These are phyloP conservation scores for Tenualosa ilisha DNA, from an alignment of 2,797 vertebrate species.

Conservation along the genomic window DNA sequence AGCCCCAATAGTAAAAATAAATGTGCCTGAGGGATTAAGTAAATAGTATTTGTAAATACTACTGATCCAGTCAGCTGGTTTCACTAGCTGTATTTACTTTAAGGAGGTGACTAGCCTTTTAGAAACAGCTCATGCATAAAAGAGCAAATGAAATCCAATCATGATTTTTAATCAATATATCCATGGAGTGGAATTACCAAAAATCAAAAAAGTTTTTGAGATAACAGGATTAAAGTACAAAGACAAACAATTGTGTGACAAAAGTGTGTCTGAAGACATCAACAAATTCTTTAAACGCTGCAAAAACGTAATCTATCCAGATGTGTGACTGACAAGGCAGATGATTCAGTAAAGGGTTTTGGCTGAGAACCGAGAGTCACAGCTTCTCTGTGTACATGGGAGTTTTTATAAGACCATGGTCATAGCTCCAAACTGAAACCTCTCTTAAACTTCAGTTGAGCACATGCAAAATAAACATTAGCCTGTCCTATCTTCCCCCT, in stretches of 20 bases:
- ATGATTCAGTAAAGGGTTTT: slow-evolving; percentile 21
- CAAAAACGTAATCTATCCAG: background rate
- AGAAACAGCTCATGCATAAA: background rate
- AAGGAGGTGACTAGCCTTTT: background rate
- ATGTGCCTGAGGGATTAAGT: background rate
- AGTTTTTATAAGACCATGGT: background rate
- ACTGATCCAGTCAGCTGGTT: background rate
- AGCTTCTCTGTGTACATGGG: background rate
- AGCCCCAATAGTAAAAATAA: slow-evolving; percentile 9
- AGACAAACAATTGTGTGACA: background rate
- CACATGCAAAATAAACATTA: background rate
- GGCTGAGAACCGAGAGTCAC: slow-evolving; percentile 3
- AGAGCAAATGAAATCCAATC: background rate
- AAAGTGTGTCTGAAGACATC: background rate
- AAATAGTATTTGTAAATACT: slow-evolving; percentile 3
- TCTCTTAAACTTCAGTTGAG: background rate
- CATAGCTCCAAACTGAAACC: no score
- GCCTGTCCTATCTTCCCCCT: background rate
- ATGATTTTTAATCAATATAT: no score
- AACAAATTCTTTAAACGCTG: background rate
- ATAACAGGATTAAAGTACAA: background rate
- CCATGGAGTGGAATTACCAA: background rate
- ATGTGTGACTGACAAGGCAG: slow-evolving; percentile 21
- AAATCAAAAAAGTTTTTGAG: background rate
- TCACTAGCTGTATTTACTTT: background rate